Conservation (phyloP, 2,797 vertebrate species). For the Pantherophis vulpinus region DNA sequence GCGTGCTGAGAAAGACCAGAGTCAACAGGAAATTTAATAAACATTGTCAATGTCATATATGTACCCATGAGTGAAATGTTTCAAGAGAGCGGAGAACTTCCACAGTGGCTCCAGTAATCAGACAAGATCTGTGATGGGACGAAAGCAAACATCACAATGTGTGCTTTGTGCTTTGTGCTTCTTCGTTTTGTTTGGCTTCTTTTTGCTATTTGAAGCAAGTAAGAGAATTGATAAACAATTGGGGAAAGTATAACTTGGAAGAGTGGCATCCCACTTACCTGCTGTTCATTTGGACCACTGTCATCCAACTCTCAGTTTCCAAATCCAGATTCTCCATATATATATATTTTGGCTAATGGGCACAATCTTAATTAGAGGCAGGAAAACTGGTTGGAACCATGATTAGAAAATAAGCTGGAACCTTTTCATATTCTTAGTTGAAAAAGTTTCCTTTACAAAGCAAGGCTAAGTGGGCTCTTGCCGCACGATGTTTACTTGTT, state of each 20-base stretch:
- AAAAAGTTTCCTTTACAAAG: not conserved
- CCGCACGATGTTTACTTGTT: not conserved
- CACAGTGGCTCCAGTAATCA: not conserved
- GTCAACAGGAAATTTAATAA: not conserved
- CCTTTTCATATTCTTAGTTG: not conserved
- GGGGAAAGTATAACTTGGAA: not conserved
- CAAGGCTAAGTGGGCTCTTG: not conserved
- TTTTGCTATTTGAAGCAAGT: not conserved
- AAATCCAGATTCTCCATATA: not conserved
- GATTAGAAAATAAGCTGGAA: not conserved
- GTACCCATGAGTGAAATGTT: not conserved
- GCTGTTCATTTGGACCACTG: not conserved
- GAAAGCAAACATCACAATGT: not conserved
- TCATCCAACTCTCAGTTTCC: not conserved
- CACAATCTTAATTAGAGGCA: not conserved
- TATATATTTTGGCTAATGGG: not conserved
- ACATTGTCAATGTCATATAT: not conserved
- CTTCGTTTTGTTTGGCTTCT: not conserved
- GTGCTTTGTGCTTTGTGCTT: not conserved
- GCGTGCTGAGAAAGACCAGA: not conserved
- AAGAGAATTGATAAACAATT: not conserved
- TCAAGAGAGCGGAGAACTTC: not conserved
- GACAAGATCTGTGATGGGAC: not conserved
- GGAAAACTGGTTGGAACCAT: not conserved
- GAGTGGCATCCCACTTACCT: not conserved